Conservation (phyloP, 2,888 invertebrate genomes). For the Drosophila sordidapex region DNA sequence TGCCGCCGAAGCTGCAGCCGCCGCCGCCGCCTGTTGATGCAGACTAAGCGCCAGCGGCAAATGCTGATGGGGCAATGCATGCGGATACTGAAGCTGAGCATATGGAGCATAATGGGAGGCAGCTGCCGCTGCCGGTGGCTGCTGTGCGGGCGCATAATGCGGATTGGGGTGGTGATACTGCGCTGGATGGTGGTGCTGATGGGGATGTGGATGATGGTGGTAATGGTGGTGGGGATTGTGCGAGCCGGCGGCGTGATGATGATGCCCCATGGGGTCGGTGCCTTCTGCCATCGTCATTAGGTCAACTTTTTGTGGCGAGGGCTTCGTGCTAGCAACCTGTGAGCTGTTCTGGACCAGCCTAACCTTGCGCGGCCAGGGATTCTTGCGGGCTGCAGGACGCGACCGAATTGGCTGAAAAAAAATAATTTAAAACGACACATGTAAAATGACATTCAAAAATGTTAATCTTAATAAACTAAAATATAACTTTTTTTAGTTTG, state of each 20-base stretch:
- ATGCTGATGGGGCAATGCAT: constrained; percentile 77
- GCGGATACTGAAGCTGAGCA: constrained; percentile 71
- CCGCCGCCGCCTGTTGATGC: constrained; percentile 81
- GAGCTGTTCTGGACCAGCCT: constrained; percentile 16
- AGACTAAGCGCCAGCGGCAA: constrained; percentile 78
- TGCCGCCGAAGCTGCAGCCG: constrained; percentile 76
- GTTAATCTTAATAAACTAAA: background rate
- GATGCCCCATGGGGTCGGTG: constrained; percentile 87
- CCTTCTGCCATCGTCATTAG: constrained; percentile 91
- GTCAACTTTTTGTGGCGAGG: constrained; percentile 82
- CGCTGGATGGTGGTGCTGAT: constrained; percentile 64
- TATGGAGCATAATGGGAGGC: constrained; percentile 73
- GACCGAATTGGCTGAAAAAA: constrained; percentile 54
- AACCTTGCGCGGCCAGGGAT: constrained; percentile 58
- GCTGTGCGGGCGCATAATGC: constrained; percentile 58
- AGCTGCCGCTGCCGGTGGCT: constrained; percentile 42
- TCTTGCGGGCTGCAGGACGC: constrained; percentile 59
- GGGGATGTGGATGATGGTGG: constrained; percentile 75
- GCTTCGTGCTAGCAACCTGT: constrained; percentile 48
- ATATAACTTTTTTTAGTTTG: background rate
- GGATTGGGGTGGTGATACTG: constrained; percentile 71
- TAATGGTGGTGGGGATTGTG: constrained; percentile 83
- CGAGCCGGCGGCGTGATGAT: constrained; percentile 81
- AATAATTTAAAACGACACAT: background rate
- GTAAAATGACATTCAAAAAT: background rate